Evolutionary conservation across 2,888 invertebrate species (phyloP), one percentile per base, ranked within the genome.

Genomic region (Euplagia quadripunctaria): DNA sequence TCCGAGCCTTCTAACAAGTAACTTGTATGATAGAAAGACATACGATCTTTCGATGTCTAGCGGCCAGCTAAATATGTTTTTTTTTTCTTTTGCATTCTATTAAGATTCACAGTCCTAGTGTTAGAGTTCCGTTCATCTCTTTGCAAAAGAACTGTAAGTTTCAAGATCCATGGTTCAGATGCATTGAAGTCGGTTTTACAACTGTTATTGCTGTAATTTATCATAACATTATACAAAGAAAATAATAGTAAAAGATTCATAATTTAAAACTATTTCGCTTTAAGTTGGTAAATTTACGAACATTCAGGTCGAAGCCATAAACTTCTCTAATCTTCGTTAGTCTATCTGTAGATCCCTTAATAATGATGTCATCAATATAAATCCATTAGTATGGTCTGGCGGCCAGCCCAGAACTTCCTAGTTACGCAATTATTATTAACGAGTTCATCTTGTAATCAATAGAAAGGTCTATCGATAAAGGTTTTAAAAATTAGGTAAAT

Each of bases 401-500:
- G 16, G n/a, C 51, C 66, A 61, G 55, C 71, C 71, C 74, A 75
- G 64, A 77, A 68, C 70, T 73, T 65, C 68, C 72, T 64, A 79
- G 72, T 52, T 67, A 70, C 64, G 72, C 46, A 46, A 70, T 78
- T 78, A 72, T 74, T 64, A 68, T 64, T 68, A 72, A 68, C 63
- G 64, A 76, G 64, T 74, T 76, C 63, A 69, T 72, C 43, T 20
- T 67, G 20, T 67, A 43, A 72, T 75, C 67, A 75, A 68, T 79
- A 75, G 65, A 73, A 75, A 72, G 66, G 49, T 72, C 72, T 52
- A 66, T 70, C 66, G 68, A 76, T 77, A 74, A 81, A 70, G 72
- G 75, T 84, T 84, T 75, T 72, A 81, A 83, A 83, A 85, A 82
- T 68, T 76, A 77, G 70, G 70, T 76, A 76, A 74, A 76, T 78